A percentile compares a stretch with the other conserved stretches of the same genome.
phyloP scores from a whole-genome alignment of 2,797 vertebrate genomes.

The Gymnoscopelus microlampas region DNA sequence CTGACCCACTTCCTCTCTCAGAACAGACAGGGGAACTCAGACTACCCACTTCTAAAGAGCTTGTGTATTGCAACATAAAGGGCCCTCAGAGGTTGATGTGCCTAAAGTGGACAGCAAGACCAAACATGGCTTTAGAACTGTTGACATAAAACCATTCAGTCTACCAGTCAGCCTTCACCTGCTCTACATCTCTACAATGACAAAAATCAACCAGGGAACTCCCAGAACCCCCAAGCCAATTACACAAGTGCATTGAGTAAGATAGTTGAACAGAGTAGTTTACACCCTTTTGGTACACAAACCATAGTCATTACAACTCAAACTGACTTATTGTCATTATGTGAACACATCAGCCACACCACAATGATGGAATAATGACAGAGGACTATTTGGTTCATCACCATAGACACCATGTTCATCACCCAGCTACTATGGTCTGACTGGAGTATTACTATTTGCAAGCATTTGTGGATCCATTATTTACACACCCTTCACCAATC shows the following conservation, averaged over 20 bases:
- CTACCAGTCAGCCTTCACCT: slow-evolving; percentile 39
- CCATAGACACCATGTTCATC: background rate
- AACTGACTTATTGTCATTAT: slow-evolving; percentile 33
- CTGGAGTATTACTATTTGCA: slow-evolving; percentile 17
- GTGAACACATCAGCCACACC: slow-evolving; percentile 35
- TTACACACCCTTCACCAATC: slow-evolving; percentile 17
- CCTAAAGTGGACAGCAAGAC: slow-evolving; percentile 58
- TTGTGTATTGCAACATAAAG: slow-evolving; percentile 28
- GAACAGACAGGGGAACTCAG: slow-evolving; percentile 37
- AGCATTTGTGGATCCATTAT: slow-evolving; percentile 5
- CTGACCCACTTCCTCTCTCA: slow-evolving; percentile 77
- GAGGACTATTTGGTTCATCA: slow-evolving; percentile 39
- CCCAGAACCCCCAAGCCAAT: slow-evolving; percentile 31
- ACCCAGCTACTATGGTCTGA: slow-evolving; percentile 9
- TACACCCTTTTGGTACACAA: slow-evolving; percentile 40
- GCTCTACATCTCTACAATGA: slow-evolving; percentile 28
- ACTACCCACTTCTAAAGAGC: slow-evolving; percentile 40
- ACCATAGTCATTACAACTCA: slow-evolving; percentile 46
- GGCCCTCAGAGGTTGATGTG: slow-evolving; percentile 44
- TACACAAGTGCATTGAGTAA: slow-evolving; percentile 22
- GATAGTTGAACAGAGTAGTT: slow-evolving; percentile 24
- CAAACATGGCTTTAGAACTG: slow-evolving; percentile 62
- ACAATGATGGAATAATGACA: background rate
- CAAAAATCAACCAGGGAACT: slow-evolving; percentile 5
- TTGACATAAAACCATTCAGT: slow-evolving; percentile 36